phyloP scores from a whole-genome alignment of 2,888 invertebrate genomes.

The Eristalis arbustorum region DNA sequence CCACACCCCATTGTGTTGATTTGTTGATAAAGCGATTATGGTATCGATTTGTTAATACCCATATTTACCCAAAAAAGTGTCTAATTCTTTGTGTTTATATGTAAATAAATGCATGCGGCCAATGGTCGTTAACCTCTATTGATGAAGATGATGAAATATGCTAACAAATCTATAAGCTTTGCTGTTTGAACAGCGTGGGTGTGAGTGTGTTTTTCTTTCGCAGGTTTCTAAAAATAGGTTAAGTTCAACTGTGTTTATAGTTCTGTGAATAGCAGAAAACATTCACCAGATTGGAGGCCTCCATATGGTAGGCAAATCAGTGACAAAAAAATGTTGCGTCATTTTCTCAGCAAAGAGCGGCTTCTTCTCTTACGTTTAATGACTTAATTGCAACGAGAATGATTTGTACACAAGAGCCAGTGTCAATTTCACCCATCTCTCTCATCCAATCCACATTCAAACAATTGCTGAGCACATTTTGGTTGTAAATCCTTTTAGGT shows the following conservation, averaged over 20 bases:
- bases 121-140: constrained; percentile 51
- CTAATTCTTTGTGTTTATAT: neutral
- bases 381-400: too few species aligned
- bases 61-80: neutral
- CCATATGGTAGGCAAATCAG: constrained; percentile 3
- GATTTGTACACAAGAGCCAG: too few species aligned
- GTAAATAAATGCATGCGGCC: constrained; percentile 41
- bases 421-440: too few species aligned
- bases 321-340: neutral
- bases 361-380: too few species aligned
- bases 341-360: neutral
- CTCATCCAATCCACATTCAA: too few species aligned
- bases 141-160: constrained; percentile 25
- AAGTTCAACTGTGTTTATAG: constrained; percentile 21
- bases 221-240: constrained; percentile 32
- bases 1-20: neutral
- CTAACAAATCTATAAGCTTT: neutral
- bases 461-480: too few species aligned
- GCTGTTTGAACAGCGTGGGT: neutral
- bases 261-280: constrained; percentile 2
- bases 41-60: neutral
- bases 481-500: constrained; percentile 80
- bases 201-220: neutral
- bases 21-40: constrained; percentile 29
- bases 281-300: neutral